These are phyloP conservation scores for Antennarius striatus DNA, from an alignment of 2,113 vertebrate genomes.

Conservation along the genomic window DNA sequence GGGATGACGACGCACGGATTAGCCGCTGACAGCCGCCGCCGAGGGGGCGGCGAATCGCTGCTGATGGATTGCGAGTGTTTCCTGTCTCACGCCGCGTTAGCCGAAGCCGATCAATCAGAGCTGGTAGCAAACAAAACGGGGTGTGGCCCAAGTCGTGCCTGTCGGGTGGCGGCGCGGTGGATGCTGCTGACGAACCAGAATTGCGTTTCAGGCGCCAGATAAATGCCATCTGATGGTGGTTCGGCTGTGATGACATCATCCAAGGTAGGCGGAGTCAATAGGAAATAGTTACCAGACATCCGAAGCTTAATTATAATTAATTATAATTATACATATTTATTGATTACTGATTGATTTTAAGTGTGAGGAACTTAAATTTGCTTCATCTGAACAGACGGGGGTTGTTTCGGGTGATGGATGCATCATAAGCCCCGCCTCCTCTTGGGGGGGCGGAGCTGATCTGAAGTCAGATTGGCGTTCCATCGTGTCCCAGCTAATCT, in stretches of 20 bases:
- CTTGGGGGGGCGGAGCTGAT: constrained; percentile 28
- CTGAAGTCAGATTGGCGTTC: constrained; percentile 36
- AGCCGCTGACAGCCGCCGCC: constrained; percentile 53
- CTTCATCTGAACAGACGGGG: too few relatives aligned
- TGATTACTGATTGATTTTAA: too few relatives aligned
- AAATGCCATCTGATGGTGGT: too few relatives aligned
- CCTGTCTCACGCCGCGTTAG: constrained; percentile 45
- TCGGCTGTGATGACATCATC: too few relatives aligned
- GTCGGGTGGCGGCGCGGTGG: neutral
- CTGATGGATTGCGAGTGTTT: constrained; percentile 60
- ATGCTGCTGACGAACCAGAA: too few relatives aligned
- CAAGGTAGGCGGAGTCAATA: too few relatives aligned
- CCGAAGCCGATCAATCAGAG: constrained; percentile 63
- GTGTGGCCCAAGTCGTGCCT: constrained; percentile 29
- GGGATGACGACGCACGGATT: constrained; percentile 75
- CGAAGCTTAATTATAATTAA: too few relatives aligned
- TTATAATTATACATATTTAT: too few relatives aligned
- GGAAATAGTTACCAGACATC: too few relatives aligned
- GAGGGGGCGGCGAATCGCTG: constrained; percentile 67
- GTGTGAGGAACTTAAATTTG: too few relatives aligned
- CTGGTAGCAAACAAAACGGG: constrained; percentile 2
- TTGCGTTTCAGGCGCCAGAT: too few relatives aligned
- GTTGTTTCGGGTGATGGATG: neutral
- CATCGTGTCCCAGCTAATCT: constrained; percentile 66
- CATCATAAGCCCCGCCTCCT: neutral